phyloP scores from a whole-genome alignment of 2,113 vertebrate genomes.

The Varanus salvator region DNA sequence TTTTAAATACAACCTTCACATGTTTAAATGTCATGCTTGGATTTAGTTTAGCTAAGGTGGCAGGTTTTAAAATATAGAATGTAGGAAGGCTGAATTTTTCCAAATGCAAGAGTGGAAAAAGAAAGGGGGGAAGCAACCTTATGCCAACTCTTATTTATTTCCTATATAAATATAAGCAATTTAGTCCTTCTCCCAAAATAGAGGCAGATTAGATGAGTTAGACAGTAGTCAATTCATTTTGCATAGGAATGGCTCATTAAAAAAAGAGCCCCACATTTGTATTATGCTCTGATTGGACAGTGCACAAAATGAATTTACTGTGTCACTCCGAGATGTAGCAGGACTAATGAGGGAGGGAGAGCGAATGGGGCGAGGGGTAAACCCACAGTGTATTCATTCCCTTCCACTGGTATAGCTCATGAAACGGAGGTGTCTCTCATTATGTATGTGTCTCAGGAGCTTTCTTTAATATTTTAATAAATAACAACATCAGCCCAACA shows the following conservation, averaged over 20 bases:
- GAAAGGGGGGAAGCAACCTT: slow-evolving; percentile 44
- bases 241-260: slow-evolving; percentile 98
- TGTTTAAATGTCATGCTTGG: slow-evolving; percentile 78
- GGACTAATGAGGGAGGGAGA: slow-evolving; percentile 93
- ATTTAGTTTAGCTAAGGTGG: slow-evolving; percentile 77
- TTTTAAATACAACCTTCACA: slow-evolving; percentile 74
- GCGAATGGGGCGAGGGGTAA: slow-evolving; percentile 79
- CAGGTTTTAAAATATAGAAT: slow-evolving; percentile 74
- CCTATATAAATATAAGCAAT: slow-evolving; percentile 83
- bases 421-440: slow-evolving; percentile 93
- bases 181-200: slow-evolving; percentile 84
- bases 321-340: slow-evolving; percentile 95
- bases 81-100: slow-evolving; percentile 73
- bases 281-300: slow-evolving; percentile 83
- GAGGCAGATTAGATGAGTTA: slow-evolving; percentile 86
- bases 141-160: slow-evolving; percentile 86
- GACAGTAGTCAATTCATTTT: slow-evolving; percentile 97
- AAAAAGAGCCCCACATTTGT: slow-evolving; percentile 81
- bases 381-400: slow-evolving; percentile 81
- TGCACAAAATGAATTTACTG: slow-evolving; percentile 94
- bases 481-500: slow-evolving; percentile 99
- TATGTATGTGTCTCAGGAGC: slow-evolving; percentile 94
- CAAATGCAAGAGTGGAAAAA: slow-evolving; percentile 68
- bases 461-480: slow-evolving; percentile 99
- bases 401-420: slow-evolving; percentile 68